Evolutionary conservation across 2,888 invertebrate genomes (phyloP), one percentile per base, ranked within the genome.

Genomic region (Oscheius sp.): DNA sequence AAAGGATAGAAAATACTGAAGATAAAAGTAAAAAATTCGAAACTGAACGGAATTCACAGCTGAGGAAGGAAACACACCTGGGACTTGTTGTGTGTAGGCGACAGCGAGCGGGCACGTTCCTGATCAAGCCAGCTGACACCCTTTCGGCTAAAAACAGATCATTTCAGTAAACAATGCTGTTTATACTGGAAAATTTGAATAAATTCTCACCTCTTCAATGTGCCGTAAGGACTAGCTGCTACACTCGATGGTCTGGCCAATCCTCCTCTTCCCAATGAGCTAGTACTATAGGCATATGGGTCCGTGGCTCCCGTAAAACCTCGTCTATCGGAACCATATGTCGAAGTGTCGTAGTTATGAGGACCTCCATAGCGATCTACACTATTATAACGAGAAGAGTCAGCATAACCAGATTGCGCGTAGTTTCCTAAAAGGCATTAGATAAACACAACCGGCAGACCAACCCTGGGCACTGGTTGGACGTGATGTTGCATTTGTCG

Each of bases 101-200:
- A 78, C 64, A 78, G 66, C 39, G 78, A 78, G 48, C 78, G 66
- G 15, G 75, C 75, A 31, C 78, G 72, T 64, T 78, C 80, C 65
- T 76, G 78, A 71, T 80, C 80, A 23, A 76, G 71, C 80, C 80
- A 80, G 55, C 78, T 78, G 66, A 80, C 80, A n/a, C 80, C 80
- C 72, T 80, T 80, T 71, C 80, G 78, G 73, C 65, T 76, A 77
- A 69, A 50, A 74, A 61, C 52, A 53, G 45, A 45, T 15, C 27
- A 6, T 15, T 45, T 42, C 17, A 31, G 37, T 29, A 55, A 61
- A 61, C 45, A 61, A 15, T 17, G 27, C 27, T 29, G 4, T 55
- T 29, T 25, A 15, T 42, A n/a, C n/a, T n/a, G n/a, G n/a, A n/a
- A n/a, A n/a, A n/a, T n/a, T n/a, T n/a, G 12, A 42, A 39, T n/a